Percentiles rank a stretch among this genome's conserved stretches.
These are phyloP conservation scores for Nannobrachium achirus DNA, from an alignment of 2,113 vertebrate genomes.

Conservation along the genomic window DNA sequence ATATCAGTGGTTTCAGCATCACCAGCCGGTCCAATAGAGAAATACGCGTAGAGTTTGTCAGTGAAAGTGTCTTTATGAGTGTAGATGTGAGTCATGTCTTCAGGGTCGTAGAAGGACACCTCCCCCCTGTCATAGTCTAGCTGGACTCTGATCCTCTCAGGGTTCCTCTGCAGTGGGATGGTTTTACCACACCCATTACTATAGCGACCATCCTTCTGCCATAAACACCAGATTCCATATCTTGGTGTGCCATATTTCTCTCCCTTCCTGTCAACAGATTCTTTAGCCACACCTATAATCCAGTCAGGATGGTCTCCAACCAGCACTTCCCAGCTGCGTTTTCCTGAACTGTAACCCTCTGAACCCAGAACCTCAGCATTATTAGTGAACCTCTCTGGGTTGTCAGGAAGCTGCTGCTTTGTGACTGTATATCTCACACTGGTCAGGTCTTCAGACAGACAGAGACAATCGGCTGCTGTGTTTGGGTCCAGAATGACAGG, in stretches of 20 bases:
- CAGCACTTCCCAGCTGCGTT: not conserved
- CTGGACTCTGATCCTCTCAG: no score
- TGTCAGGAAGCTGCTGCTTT: conserved; percentile 4
- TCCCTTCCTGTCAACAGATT: conserved; percentile 6
- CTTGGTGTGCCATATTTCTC: not conserved
- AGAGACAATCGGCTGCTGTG: not conserved
- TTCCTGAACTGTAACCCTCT: conserved; percentile 14
- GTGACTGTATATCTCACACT: not conserved
- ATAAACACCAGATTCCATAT: conserved; percentile 14
- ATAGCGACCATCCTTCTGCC: not conserved
- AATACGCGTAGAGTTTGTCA: conserved; percentile 1
- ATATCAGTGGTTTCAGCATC: not conserved
- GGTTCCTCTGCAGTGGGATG: not conserved
- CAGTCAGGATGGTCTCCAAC: not conserved
- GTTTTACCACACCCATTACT: not conserved
- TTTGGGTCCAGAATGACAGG: no score
- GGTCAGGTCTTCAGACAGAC: conserved; percentile 28
- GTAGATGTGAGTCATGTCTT: not conserved
- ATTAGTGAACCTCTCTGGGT: conserved; percentile 13
- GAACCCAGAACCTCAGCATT: not conserved
- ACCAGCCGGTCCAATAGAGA: not conserved
- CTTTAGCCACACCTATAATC: no score
- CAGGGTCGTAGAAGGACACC: no score
- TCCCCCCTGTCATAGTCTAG: no score
- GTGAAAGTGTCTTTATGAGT: conserved; percentile 11